Percentiles rank a stretch among this genome's conserved stretches.
phyloP scores from a whole-genome alignment of 2,113 vertebrate genomes.

The Amphiprion percula region DNA sequence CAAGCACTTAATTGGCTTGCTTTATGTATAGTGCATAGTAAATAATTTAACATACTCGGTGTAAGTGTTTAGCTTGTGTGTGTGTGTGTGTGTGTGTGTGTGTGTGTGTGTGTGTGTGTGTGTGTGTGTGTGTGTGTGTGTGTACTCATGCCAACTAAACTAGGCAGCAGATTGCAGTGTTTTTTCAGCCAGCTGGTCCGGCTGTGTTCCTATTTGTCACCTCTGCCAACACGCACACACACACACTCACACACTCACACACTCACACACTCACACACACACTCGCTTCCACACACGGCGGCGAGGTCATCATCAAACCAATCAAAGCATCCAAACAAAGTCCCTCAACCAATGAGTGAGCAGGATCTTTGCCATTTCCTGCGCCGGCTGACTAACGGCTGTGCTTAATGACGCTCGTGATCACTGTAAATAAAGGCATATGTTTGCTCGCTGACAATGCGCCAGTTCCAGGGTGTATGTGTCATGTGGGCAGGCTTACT shows the following conservation, averaged over 20 bases:
- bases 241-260: slow-evolving; percentile 28
- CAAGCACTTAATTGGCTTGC: slow-evolving; percentile 1
- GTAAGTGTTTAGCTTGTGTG: slow-evolving; percentile 31
- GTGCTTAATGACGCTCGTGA: slow-evolving; percentile 60
- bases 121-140: slow-evolving; percentile 32
- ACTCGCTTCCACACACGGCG: background rate
- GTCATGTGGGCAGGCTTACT: slow-evolving; percentile 26
- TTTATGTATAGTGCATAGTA: slow-evolving; percentile 11
- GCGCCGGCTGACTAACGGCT: slow-evolving; percentile 56
- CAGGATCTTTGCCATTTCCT: slow-evolving; percentile 57
- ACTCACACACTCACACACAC: slow-evolving; percentile 13
- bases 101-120: slow-evolving; percentile 12
- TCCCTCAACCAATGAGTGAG: slow-evolving; percentile 58
- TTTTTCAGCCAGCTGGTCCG: slow-evolving; percentile 79
- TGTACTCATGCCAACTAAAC: slow-evolving; percentile 37
- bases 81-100: slow-evolving; percentile 24
- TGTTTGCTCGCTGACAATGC: slow-evolving; percentile 45
- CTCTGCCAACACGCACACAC: slow-evolving; percentile 34
- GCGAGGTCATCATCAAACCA: slow-evolving; percentile 59
- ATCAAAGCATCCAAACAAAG: slow-evolving; percentile 56
- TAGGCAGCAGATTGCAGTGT: slow-evolving; percentile 75
- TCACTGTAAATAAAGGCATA: slow-evolving; percentile 77
- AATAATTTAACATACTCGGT: slow-evolving; percentile 37
- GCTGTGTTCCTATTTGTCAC: slow-evolving; percentile 66
- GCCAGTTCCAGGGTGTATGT: slow-evolving; percentile 41